Evolutionary conservation across 2,113 vertebrate genomes (phyloP), one percentile per base, ranked within the genome.

Genomic region (Pungitius pungitius): DNA sequence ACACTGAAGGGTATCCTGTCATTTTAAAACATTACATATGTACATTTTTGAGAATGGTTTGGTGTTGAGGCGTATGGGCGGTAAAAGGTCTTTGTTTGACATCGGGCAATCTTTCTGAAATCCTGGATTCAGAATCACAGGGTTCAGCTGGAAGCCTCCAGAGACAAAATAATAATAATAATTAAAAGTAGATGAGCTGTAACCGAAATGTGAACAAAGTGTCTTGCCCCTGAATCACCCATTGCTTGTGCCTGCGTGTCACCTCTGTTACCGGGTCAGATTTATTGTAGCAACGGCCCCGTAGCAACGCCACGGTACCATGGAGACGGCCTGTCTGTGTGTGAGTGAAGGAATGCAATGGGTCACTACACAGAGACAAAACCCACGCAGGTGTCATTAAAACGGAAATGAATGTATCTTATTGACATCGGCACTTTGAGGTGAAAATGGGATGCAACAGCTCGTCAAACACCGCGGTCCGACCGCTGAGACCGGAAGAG

Each of bases 261-360:
- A 26, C 74, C 65, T 77, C 63, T 76, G 82, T 54, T 75, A 82
- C 66, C 80, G 62, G 91, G 89, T 91, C 88, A 90, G 73, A 88
- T 92, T 91, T 92, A 91, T 94, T 92, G 93, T 94, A 89, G 93
- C 93, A 93, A 94, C 93, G 83, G 83, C 17, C 73, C 89, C 27
- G 15, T 94, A 87, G 90, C 88, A 82, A 94, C 93, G 69, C 60
- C 2, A 20, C 14, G 87, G 58, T 78, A 76, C 89, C 86, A 62
- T 88, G 88, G 80, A 87, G 78, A 91, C 33, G 33, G 43, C 18
- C 14, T 18, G 15, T 18, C 84, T 2, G 60, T 83, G 83, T 2
- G 72, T 18, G 68, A 80, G 82, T 90, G 69, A 64, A 87, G 88
- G 92, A 92, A 94, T 93, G 90, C 52, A 39, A 58, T 33, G 45